These are phyloP conservation scores for Smutsia gigantea DNA, from an alignment of 2,797 vertebrate genomes.

Conservation along the genomic window DNA sequence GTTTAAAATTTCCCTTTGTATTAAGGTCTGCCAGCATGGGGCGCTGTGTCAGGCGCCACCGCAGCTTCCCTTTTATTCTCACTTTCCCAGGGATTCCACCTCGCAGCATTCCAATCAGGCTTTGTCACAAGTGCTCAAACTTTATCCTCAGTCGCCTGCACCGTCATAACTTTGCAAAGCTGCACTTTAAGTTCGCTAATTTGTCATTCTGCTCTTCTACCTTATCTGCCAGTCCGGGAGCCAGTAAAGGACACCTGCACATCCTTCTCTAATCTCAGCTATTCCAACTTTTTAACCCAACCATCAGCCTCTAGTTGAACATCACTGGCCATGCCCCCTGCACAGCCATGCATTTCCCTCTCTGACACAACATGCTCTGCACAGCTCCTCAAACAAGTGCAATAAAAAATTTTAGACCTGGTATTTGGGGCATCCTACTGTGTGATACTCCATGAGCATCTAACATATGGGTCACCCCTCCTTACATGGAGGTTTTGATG, in stretches of 20 bases:
- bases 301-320: not conserved
- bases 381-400: not conserved
- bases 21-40: not conserved
- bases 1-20: not conserved
- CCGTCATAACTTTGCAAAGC: not conserved
- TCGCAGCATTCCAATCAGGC: not conserved
- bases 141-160: not conserved
- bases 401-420: not conserved
- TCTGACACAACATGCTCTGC: not conserved
- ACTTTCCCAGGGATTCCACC: not conserved
- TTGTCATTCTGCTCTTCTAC: not conserved
- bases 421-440: not conserved
- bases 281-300: not conserved
- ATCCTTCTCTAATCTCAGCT: not conserved
- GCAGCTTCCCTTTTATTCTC: accelerated
- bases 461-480: not conserved
- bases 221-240: not conserved
- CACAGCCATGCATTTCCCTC: not conserved
- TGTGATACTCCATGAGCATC: not conserved
- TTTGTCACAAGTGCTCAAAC: not conserved
- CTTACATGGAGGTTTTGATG: not conserved
- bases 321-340: too few relatives aligned
- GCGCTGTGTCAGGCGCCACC: not conserved
- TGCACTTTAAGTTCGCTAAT: not conserved
- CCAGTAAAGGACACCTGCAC: not conserved